Conservation (phyloP, 2,797 vertebrate species). For the Malurus leucopterus region DNA sequence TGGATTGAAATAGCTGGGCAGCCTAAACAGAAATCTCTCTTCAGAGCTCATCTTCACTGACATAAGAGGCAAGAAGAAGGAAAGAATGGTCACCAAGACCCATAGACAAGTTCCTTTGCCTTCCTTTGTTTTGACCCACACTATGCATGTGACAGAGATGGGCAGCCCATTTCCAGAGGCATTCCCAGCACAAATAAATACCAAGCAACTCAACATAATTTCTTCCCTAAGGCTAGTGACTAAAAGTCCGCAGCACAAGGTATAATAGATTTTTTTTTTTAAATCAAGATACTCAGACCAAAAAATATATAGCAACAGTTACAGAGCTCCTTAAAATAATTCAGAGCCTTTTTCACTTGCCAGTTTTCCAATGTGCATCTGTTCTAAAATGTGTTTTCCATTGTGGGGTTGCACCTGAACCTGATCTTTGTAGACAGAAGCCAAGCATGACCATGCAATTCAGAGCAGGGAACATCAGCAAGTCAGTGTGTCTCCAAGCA, state of each 20-base stretch:
- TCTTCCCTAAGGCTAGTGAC: not conserved
- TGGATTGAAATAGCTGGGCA: not conserved
- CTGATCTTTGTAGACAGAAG: not conserved
- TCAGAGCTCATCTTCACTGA: not conserved
- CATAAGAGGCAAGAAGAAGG: not conserved
- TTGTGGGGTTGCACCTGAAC: not conserved
- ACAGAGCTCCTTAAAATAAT: not conserved
- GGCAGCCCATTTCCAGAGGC: not conserved
- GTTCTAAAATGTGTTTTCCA: not conserved
- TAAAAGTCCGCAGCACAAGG: not conserved
- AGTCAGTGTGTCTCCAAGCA: not conserved
- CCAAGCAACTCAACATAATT: not conserved
- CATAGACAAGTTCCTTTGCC: not conserved
- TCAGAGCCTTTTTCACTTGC: not conserved
- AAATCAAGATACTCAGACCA: not conserved
- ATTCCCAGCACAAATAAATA: not conserved
- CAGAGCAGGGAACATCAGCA: not conserved
- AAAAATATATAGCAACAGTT: not conserved
- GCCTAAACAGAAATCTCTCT: not conserved
- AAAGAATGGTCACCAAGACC: not conserved
- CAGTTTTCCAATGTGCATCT: not conserved
- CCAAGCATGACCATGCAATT: fast-evolving
- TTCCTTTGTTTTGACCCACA: not conserved
- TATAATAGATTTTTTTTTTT: not conserved
- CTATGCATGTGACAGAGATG: not conserved